Conservation (phyloP, 2,113 vertebrate species). For the Felis catus region DNA sequence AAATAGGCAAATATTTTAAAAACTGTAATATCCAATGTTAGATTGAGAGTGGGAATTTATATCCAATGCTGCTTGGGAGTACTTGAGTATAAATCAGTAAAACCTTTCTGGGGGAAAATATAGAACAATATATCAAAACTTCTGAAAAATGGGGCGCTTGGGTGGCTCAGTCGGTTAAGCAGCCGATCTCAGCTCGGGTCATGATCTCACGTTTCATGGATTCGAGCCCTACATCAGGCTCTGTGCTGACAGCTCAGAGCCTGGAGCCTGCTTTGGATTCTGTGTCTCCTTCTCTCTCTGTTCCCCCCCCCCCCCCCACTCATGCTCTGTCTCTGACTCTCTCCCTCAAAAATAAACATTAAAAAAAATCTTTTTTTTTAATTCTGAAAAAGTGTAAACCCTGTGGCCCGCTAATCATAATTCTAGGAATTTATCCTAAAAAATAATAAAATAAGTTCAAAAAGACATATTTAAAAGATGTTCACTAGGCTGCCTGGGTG, state of each 20-base stretch:
- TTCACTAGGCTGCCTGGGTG: neutral
- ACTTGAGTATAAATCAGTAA: neutral
- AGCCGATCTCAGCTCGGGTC: too few species aligned
- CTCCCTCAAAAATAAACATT: too few species aligned
- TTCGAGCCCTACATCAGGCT: too few species aligned
- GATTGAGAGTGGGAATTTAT: neutral
- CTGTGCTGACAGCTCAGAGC: too few species aligned
- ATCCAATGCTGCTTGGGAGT: neutral
- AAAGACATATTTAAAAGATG: neutral
- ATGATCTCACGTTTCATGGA: too few species aligned
- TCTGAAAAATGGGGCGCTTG: neutral
- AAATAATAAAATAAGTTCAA: neutral
- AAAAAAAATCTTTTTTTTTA: too few species aligned
- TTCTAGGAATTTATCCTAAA: slow-evolving; percentile 5
- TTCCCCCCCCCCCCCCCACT: too few species aligned
- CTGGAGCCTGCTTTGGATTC: too few species aligned
- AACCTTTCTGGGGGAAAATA: neutral
- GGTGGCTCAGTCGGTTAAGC: too few species aligned
- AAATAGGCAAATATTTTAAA: neutral
- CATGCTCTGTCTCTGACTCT: too few species aligned
- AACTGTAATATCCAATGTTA: neutral
- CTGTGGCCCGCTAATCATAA: neutral
- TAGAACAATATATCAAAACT: neutral
- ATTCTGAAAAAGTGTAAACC: neutral
- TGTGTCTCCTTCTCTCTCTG: too few species aligned